Conservation (phyloP, 2,113 vertebrate genomes). For the Agelaius phoeniceus region DNA sequence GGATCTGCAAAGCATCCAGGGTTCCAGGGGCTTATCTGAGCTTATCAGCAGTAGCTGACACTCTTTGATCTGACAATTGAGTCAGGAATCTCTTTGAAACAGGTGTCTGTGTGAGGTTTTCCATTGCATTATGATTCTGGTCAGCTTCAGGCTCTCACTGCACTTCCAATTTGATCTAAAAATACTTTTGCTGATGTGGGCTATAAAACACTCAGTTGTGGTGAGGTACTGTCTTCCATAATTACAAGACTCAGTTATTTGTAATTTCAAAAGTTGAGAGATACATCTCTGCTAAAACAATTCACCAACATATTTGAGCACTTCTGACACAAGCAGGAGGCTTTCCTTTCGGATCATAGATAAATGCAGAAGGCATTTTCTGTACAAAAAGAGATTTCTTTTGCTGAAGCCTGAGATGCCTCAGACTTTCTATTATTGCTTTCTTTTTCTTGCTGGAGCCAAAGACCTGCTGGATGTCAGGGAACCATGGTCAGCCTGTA, state of each 20-base stretch:
- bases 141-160: neutral
- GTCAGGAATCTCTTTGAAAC: neutral
- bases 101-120: constrained; percentile 24
- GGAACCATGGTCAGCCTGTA: neutral
- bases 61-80: constrained; percentile 5
- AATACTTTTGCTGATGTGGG: constrained; percentile 7
- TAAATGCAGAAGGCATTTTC: neutral
- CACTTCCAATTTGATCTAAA: constrained; percentile 20
- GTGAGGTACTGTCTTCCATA: neutral
- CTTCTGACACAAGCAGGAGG: neutral
- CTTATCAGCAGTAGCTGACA: neutral
- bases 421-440: neutral
- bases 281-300: neutral
- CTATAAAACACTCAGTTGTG: neutral
- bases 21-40: constrained; percentile 32
- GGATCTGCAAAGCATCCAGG: neutral
- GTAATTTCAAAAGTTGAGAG: neutral
- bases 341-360: neutral
- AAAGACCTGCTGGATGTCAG: neutral
- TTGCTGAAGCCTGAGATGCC: neutral
- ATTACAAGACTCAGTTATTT: neutral
- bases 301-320: neutral
- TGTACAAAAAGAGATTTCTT: neutral
- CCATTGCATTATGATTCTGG: constrained; percentile 23
- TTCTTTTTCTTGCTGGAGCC: neutral